Percentiles rank a stretch among this genome's conserved stretches.
phyloP scores from a whole-genome alignment of 2,113 vertebrate genomes.

The human (Homo sapiens) region GRCh38 chr21:45276001-45276500 shows the following conservation, averaged over 20 bases:
- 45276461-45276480: fast-evolving
- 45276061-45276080: too few species aligned
- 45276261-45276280: not conserved
- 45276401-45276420: not conserved
- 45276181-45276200: too few species aligned
- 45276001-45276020: too few species aligned
- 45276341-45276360: fast-evolving
- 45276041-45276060: too few species aligned
- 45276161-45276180: too few species aligned
- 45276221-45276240: not conserved
- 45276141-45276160: too few species aligned
- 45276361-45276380: fast-evolving
- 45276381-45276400: not conserved
- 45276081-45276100: too few species aligned
- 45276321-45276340: too few species aligned
- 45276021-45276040: too few species aligned
- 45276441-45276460: not conserved
- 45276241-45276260: not conserved
- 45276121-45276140: too few species aligned
- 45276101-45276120: too few species aligned
- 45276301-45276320: not conserved
- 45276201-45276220: too few species aligned
- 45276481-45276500: fast-evolving
- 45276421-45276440: not conserved
- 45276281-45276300: not conserved